Evolutionary conservation across 2,797 vertebrate species (phyloP), one percentile per base, ranked within the genome.

Genomic region (Eulemur rubriventer): DNA sequence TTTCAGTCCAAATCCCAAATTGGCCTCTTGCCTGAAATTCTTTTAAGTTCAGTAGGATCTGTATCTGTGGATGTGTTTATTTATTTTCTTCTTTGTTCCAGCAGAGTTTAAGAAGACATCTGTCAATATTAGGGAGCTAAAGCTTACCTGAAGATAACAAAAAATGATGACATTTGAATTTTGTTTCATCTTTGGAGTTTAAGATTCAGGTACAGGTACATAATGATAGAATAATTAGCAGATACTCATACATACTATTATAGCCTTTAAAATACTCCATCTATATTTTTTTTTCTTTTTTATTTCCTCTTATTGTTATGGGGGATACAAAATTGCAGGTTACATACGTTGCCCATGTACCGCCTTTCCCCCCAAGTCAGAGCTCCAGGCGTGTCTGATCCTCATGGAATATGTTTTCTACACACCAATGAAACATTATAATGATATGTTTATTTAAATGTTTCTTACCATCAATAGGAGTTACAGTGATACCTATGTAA

Each of bases 1-100:
- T 96, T 94, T 24, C 35, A 52, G 18, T 96, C 87, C 93, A 96
- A 96, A 84, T 95, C 57, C 46, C 41, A 93, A 89, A 30, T 87
- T 97, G 96, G 95, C 75, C 83, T 89, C 79, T 89, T 94, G 83
- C 89, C 86, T 96, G 76, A 97, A 95, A 91, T 97, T 97, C 93
- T 90, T 96, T 91, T 41, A 89, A 94, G 92, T 96, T 97, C 91
- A 95, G 38, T 75, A 82, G 28, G 48, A 93, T 97, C 69, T 95
- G 86, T 96, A 48, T 95, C 63, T 95, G 35, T 76, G 83, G 75
- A 93, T 80, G 30, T 73, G 79, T 94, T 96, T 97, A 93, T 89
- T 96, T 97, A 93, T 89, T 95, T 97, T 89, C 70, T 70, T 93
- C 9, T 85, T 89, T 95, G 35, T 92, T 89, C 59, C 67, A 67